Percentiles rank a stretch among this genome's conserved stretches.
Evolutionary conservation across 2,113 vertebrate species (phyloP).

Genomic region (Dromas ardeola): DNA sequence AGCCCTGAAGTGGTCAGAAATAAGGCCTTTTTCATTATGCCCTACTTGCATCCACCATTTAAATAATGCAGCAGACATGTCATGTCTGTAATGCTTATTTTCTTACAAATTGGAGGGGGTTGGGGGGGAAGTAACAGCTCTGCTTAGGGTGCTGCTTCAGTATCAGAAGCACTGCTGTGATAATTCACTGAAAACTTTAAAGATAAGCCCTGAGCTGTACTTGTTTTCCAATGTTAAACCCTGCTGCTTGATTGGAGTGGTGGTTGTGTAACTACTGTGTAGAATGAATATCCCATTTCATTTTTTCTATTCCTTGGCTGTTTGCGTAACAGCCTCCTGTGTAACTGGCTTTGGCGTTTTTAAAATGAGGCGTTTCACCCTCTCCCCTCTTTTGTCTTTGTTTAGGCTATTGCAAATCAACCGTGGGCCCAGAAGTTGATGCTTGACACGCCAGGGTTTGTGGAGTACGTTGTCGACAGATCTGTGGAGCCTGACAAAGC

Average conservation of each 20-base stretch:
- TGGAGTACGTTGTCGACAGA: conserved; percentile 93
- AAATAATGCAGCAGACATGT: neutral
- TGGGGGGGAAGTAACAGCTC: fast-evolving
- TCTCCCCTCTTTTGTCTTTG: neutral
- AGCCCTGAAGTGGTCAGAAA: neutral
- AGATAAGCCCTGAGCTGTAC: neutral
- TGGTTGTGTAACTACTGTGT: neutral
- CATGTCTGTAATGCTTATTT: neutral
- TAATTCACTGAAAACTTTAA: neutral
- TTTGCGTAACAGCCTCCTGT: neutral
- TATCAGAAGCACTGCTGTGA: neutral
- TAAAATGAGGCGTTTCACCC: neutral
- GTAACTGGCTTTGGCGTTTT: neutral
- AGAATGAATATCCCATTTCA: neutral
- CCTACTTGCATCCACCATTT: neutral
- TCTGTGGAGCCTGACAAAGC: conserved; percentile 88
- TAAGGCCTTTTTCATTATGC: neutral
- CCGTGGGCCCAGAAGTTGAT: conserved; percentile 93
- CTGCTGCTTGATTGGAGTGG: neutral
- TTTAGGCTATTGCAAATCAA: conserved; percentile 89
- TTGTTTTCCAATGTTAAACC: neutral
- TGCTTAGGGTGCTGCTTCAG: neutral
- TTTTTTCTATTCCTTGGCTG: neutral
- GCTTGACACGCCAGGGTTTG: conserved; percentile 89
- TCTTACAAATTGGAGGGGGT: neutral